Conservation (phyloP, 2,797 vertebrate genomes). For the Lepilemur septentrionalis region DNA sequence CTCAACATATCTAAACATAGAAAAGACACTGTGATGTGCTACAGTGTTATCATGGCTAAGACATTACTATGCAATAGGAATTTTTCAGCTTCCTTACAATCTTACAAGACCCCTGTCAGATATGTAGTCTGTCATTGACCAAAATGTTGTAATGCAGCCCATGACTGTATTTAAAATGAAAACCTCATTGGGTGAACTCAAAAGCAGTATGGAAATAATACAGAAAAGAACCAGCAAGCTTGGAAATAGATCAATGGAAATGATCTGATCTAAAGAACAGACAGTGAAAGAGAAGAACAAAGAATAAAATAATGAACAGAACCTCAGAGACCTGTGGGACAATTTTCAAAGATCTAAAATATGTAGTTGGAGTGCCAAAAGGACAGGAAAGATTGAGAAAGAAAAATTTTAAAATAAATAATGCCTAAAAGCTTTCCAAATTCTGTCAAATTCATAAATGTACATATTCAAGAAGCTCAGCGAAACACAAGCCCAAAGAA, state of each 20-base stretch:
- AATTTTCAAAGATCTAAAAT: neutral
- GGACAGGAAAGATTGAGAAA: neutral
- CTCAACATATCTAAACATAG: neutral
- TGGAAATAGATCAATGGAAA: neutral
- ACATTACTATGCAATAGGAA: too few species aligned
- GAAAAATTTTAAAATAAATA: neutral
- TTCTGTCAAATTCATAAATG: neutral
- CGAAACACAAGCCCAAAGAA: neutral
- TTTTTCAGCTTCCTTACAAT: neutral
- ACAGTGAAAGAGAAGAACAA: neutral
- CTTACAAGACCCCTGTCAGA: neutral
- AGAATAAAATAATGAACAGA: neutral
- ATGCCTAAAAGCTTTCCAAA: neutral
- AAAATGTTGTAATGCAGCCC: neutral
- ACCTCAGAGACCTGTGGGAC: neutral
- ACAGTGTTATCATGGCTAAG: neutral
- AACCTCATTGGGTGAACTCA: neutral
- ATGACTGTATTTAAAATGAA: neutral
- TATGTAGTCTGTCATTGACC: neutral
- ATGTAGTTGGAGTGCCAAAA: neutral
- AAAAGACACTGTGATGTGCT: neutral
- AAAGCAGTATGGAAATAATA: neutral
- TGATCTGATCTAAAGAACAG: neutral
- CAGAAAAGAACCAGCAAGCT: neutral
- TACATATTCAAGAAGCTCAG: neutral